phyloP scores from a whole-genome alignment of 2,888 invertebrate genomes.

The Lysandra coridon region DNA sequence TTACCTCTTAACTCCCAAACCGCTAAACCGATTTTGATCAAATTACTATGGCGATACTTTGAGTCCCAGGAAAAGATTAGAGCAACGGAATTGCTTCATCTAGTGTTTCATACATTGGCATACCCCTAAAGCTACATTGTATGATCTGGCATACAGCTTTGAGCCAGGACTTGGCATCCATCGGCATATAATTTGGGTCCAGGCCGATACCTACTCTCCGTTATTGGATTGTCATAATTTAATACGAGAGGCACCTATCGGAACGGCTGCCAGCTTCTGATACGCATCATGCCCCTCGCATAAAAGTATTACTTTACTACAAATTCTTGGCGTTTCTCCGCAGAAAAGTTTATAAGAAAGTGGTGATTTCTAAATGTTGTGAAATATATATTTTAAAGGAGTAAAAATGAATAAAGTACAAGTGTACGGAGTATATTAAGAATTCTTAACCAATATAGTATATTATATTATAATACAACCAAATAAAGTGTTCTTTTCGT shows the following conservation, averaged over 20 bases:
- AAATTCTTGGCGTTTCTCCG: not conserved
- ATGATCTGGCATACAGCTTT: slow-evolving; percentile 43
- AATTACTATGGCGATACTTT: no score
- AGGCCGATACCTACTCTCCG: slow-evolving; percentile 67
- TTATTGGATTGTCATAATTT: slow-evolving; percentile 78
- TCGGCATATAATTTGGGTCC: slow-evolving; percentile 71
- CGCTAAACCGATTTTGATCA: no score
- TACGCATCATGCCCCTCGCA: slow-evolving; percentile 26
- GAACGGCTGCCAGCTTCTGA: slow-evolving; percentile 56
- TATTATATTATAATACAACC: no score
- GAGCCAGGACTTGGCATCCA: slow-evolving; percentile 65
- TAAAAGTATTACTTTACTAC: not conserved
- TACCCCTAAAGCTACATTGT: slow-evolving; percentile 36
- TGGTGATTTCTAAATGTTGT: not conserved
- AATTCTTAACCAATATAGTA: no score
- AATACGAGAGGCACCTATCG: slow-evolving; percentile 64
- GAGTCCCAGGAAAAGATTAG: no score
- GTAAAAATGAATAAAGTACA: not conserved
- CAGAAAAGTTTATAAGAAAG: not conserved
- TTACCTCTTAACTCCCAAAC: no score
- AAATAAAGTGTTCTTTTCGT: no score
- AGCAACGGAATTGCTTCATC: no score
- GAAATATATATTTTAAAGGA: not conserved
- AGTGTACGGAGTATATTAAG: no score
- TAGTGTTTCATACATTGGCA: not conserved